Evolutionary conservation across 1,140 invertebrate genomes (phyloP).

Genomic region (Psix sp.): DNA sequence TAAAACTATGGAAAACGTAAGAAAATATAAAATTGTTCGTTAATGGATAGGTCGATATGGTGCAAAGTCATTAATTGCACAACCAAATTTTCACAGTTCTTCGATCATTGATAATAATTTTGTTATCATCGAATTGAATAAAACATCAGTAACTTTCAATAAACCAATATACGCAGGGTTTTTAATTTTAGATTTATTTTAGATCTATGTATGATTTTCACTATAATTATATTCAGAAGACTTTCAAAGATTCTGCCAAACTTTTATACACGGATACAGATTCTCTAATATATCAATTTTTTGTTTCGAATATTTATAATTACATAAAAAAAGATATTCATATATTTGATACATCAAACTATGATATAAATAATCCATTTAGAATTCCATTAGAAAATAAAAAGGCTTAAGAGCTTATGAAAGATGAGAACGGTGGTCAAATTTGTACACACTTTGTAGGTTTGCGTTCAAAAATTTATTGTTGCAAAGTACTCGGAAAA

Average conservation of each 20-base stretch:
- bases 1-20: slow-evolving; percentile 74
- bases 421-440: slow-evolving; percentile 15
- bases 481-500: slow-evolving; percentile 1
- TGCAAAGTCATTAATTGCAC: slow-evolving; percentile 59
- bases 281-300: slow-evolving; percentile 10
- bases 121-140: slow-evolving; percentile 50
- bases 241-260: slow-evolving; percentile 5
- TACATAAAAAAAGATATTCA: slow-evolving; percentile 33
- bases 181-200: slow-evolving; percentile 55
- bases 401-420: slow-evolving; percentile 33
- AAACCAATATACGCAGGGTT: slow-evolving; percentile 62
- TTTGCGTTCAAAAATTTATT: slow-evolving; percentile 20
- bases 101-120: slow-evolving; percentile 61
- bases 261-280: slow-evolving; percentile 14
- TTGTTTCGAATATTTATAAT: slow-evolving; percentile 3
- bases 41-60: slow-evolving; percentile 57
- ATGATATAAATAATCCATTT: slow-evolving; percentile 20
- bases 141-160: slow-evolving; percentile 42
- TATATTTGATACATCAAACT: slow-evolving; percentile 27
- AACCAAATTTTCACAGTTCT: slow-evolving; percentile 63
- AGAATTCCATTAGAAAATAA: slow-evolving; percentile 30
- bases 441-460: slow-evolving; percentile 24
- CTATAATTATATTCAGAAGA: slow-evolving; percentile 53
- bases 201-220: slow-evolving; percentile 63
- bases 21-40: slow-evolving; percentile 63